Evolutionary conservation across 1,140 invertebrate species (phyloP).

Genomic region (Drosophila bocqueti): DNA sequence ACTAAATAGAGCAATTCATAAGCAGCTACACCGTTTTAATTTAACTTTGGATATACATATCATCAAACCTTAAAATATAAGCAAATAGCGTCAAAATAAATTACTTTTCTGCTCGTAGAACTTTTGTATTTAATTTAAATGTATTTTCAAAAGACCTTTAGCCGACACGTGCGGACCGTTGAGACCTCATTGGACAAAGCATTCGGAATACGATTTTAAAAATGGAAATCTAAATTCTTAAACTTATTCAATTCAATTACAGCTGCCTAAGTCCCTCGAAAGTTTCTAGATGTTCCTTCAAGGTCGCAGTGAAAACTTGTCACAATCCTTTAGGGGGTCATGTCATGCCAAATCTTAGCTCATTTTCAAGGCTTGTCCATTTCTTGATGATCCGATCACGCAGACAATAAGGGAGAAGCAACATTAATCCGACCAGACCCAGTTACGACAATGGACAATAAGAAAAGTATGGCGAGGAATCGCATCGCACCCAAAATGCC

Average conservation of each 20-base stretch:
- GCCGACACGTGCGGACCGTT: neutral
- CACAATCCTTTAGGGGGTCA: constrained; percentile 2
- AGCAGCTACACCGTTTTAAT: no score
- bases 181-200: neutral
- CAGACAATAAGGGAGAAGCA: constrained; percentile 41
- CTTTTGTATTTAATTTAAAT: no score
- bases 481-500: constrained; percentile 52
- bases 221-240: neutral
- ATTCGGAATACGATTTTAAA: no score
- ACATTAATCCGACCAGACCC: constrained; percentile 20
- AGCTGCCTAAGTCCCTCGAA: neutral
- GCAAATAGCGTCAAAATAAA: neutral
- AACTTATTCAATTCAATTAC: no score
- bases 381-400: constrained; percentile 50
- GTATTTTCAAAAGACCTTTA: neutral
- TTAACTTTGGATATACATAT: neutral
- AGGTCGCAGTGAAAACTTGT: constrained; percentile 6
- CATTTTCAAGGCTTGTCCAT: constrained; percentile 37
- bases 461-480: constrained; percentile 51
- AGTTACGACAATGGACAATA: constrained; percentile 64
- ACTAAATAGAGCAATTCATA: no score
- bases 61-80: neutral
- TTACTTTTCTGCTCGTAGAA: neutral
- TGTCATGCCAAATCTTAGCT: constrained; percentile 40
- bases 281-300: neutral